A percentile compares a stretch with the other conserved stretches of the same genome.
Evolutionary conservation across 2,888 invertebrate genomes (phyloP).

Genomic region (Rutpela maculata): DNA sequence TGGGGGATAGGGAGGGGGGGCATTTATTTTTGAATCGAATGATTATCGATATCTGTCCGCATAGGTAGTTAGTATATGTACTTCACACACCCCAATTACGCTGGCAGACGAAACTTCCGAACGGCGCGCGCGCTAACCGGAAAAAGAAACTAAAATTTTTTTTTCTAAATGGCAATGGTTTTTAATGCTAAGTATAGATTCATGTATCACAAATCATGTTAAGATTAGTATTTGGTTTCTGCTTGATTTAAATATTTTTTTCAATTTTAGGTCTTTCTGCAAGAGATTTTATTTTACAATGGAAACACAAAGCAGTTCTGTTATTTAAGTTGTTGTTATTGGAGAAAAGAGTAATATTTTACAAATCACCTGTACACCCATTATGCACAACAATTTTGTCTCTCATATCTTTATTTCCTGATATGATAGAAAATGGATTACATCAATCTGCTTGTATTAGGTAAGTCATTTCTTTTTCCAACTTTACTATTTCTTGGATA

Average conservation of each 20-base stretch:
- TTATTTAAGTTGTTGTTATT: constrained; percentile 94
- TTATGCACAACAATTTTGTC: constrained; percentile 92
- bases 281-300: constrained; percentile 86
- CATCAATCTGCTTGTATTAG: constrained; percentile 88
- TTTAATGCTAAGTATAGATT: too few relatives aligned
- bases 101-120: too few relatives aligned
- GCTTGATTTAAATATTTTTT: background rate
- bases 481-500: background rate
- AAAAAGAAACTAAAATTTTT: too few relatives aligned
- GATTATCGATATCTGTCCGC: too few relatives aligned
- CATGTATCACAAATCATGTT: too few relatives aligned
- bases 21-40: too few relatives aligned
- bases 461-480: constrained; percentile 74
- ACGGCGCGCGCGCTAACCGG: too few relatives aligned
- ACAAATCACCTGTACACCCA: constrained; percentile 93
- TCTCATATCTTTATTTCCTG: constrained; percentile 92
- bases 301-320: constrained; percentile 93
- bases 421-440: constrained; percentile 90
- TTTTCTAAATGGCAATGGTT: too few relatives aligned
- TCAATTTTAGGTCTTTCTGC: constrained; percentile 85
- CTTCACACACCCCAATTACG: too few relatives aligned
- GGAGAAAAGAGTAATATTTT: constrained; percentile 92
- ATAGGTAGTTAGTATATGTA: too few relatives aligned
- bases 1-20: too few relatives aligned
- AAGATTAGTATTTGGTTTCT: background rate